A percentile compares a stretch with the other conserved stretches of the same genome.
Evolutionary conservation across 2,113 vertebrate species (phyloP).

Genomic region (Piaya cayana): DNA sequence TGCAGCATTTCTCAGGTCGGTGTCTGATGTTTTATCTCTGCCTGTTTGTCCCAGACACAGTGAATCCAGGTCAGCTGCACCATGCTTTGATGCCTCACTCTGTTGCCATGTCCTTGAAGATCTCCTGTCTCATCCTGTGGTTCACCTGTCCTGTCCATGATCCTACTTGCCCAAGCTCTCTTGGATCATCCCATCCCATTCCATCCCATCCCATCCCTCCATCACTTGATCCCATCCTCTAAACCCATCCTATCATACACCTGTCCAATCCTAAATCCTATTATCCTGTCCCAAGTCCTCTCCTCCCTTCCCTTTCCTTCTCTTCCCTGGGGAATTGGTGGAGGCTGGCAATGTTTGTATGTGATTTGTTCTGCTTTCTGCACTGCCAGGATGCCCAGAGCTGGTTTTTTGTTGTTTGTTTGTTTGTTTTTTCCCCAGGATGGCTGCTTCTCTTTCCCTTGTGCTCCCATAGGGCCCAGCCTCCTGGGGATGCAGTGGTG

Average conservation of each 20-base stretch:
- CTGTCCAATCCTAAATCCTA: neutral
- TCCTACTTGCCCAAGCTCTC: neutral
- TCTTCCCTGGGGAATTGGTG: fast-evolving
- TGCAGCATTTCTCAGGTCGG: neutral
- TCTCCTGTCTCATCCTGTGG: neutral
- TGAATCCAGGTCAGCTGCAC: fast-evolving
- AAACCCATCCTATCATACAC: neutral
- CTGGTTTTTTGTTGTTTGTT: neutral
- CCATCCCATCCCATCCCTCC: neutral
- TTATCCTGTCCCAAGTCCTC: neutral
- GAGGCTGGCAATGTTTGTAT: neutral
- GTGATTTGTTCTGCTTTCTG: neutral
- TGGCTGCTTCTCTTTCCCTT: neutral
- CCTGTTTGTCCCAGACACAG: neutral
- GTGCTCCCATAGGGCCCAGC: neutral
- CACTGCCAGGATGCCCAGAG: neutral
- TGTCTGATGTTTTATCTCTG: neutral
- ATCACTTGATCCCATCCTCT: neutral
- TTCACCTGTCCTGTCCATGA: neutral
- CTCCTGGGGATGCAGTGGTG: neutral
- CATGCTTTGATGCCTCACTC: neutral
- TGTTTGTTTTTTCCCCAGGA: neutral
- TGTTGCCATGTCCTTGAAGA: neutral
- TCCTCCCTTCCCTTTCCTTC: too few relatives aligned
- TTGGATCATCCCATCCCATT: neutral